Conservation (phyloP, 2,113 vertebrate species). For the Cranoglanis bouderius region DNA sequence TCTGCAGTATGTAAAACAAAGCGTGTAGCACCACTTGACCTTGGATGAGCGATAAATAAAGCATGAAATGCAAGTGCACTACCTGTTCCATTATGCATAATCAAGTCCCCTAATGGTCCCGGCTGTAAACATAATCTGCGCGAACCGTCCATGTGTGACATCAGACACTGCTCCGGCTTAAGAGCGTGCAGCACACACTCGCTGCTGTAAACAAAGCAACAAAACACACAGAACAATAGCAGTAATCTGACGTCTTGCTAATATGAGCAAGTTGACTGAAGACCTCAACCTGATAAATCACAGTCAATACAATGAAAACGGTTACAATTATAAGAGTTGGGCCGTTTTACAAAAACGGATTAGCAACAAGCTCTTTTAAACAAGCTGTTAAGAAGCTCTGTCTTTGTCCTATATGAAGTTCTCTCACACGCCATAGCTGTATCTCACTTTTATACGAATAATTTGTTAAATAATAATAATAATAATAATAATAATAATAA, state of each 20-base stretch:
- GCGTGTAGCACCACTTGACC: constrained; percentile 39
- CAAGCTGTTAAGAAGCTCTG: not conserved
- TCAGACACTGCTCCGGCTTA: constrained; percentile 26
- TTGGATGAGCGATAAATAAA: constrained; percentile 45
- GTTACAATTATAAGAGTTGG: not conserved
- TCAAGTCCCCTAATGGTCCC: constrained; percentile 44
- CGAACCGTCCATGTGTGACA: constrained; percentile 18
- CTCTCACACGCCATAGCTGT: not conserved
- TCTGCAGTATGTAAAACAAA: constrained; percentile 15
- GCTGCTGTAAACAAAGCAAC: constrained; percentile 36
- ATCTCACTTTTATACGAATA: too few species aligned
- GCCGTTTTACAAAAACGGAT: not conserved
- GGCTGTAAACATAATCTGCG: constrained; percentile 37
- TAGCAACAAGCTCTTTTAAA: not conserved
- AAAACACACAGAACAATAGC: not conserved
- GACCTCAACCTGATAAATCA: not conserved
- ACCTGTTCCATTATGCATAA: constrained; percentile 54
- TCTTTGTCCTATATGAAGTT: not conserved
- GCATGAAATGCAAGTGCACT: constrained; percentile 35
- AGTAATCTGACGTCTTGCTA: not conserved
- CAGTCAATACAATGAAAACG: not conserved
- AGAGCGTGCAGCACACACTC: not conserved
- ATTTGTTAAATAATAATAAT: too few species aligned
- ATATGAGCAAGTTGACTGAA: constrained; percentile 22
- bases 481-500: too few species aligned